A percentile compares a stretch with the other conserved stretches of the same genome.
phyloP scores from a whole-genome alignment of 2,797 vertebrate genomes.

The Cottoperca gobio region DNA sequence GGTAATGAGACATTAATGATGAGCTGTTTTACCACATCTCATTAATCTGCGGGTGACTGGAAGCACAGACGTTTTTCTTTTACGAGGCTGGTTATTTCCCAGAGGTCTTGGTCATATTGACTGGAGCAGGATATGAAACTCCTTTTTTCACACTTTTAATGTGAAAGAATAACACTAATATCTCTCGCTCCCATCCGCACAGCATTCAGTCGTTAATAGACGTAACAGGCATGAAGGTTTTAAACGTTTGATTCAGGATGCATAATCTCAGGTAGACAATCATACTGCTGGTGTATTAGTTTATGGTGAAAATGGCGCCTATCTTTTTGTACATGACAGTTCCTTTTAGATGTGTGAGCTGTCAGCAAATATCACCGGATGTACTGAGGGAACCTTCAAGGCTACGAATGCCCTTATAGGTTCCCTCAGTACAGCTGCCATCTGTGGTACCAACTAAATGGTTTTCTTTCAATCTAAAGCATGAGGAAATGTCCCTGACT shows the following conservation, averaged over 20 bases:
- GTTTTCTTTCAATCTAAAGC: neutral
- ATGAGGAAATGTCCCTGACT: neutral
- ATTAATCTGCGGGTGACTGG: conserved; percentile 62
- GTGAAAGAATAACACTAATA: conserved; percentile 35
- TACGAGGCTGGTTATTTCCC: conserved; percentile 69
- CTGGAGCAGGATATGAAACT: conserved; percentile 39
- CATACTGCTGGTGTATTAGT: neutral
- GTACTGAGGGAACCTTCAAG: neutral
- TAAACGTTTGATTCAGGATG: neutral
- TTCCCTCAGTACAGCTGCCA: too few relatives aligned
- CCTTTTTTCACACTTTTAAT: conserved; percentile 47
- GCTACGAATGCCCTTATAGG: neutral
- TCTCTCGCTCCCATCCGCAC: neutral
- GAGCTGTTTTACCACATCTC: conserved; percentile 47
- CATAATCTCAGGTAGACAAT: neutral
- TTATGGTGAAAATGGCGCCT: neutral
- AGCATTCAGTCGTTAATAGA: neutral
- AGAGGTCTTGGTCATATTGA: conserved; percentile 55
- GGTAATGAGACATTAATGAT: conserved; percentile 62
- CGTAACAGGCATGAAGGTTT: neutral
- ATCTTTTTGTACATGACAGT: neutral
- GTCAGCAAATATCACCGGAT: neutral
- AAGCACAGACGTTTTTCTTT: conserved; percentile 57
- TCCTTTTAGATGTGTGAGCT: conserved; percentile 15
- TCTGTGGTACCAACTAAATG: neutral